phyloP scores from a whole-genome alignment of 2,888 invertebrate genomes.

The Trypoxylon attenuatum region DNA sequence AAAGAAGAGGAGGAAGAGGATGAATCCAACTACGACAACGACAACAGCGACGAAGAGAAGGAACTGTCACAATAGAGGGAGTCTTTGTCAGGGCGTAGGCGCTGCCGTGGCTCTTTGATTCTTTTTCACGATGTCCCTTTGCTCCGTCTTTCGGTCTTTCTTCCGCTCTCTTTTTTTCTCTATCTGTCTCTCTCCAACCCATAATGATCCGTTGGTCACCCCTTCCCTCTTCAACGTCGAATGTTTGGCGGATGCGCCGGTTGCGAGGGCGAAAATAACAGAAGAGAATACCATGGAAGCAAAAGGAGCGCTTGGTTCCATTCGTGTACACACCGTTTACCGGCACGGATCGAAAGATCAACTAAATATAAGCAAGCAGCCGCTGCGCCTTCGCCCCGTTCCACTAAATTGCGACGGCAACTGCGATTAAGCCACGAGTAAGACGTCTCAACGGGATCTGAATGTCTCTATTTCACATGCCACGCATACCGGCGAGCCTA shows the following conservation, averaged over 20 bases:
- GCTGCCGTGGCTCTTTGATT: constrained; percentile 39
- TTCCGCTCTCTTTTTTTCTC: constrained; percentile 47
- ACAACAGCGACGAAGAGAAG: constrained; percentile 37
- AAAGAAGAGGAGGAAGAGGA: constrained; percentile 14
- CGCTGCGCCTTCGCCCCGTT: constrained; percentile 10
- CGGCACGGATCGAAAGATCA: constrained; percentile 64
- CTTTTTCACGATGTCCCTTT: constrained; percentile 39
- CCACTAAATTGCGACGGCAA: constrained; percentile 3
- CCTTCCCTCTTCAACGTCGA: constrained; percentile 11
- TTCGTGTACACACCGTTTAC: constrained; percentile 56
- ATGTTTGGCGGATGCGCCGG: constrained; percentile 32
- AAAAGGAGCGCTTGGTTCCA: constrained; percentile 45
- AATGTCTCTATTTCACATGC: constrained; percentile 4
- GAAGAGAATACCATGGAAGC: constrained; percentile 39
- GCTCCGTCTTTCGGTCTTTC: constrained; percentile 39
- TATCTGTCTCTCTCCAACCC: constrained; percentile 32
- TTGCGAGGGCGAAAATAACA: constrained; percentile 63
- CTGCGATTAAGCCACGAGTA: constrained; percentile 29
- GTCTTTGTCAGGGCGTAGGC: constrained; percentile 51
- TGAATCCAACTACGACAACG: no score
- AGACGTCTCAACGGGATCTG: neutral
- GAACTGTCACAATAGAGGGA: constrained; percentile 57
- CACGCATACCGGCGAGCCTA: neutral
- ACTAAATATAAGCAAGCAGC: constrained; percentile 66
- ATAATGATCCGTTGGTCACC: no score